Conservation (phyloP, 2,113 vertebrate genomes). For the Dipodomys merriami region DNA sequence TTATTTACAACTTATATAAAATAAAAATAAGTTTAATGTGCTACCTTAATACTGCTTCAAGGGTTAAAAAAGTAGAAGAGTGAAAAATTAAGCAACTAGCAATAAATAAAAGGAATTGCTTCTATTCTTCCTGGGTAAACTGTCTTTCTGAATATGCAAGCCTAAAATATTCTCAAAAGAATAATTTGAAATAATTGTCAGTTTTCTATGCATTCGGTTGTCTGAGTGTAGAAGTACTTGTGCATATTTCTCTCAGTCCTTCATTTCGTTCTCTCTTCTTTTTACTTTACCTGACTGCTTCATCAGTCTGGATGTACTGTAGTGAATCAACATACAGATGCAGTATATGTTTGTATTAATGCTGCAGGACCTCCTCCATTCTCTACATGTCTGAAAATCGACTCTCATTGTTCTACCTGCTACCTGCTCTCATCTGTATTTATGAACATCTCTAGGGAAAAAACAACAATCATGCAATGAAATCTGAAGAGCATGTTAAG, state of each 20-base stretch:
- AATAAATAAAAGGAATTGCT: not conserved
- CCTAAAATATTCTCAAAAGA: not conserved
- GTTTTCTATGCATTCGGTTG: not conserved
- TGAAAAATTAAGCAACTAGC: not conserved
- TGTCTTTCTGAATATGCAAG: not conserved
- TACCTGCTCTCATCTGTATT: not conserved
- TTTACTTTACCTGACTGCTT: not conserved
- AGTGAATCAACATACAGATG: not conserved
- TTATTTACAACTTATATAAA: not conserved
- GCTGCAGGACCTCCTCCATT: not conserved
- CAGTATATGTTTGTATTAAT: not conserved
- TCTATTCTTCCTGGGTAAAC: not conserved
- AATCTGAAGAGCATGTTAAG: not conserved
- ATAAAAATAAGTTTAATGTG: not conserved
- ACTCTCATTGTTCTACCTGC: not conserved
- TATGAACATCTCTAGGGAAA: not conserved
- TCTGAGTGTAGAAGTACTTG: not conserved
- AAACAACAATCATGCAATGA: not conserved
- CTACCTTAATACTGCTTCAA: not conserved
- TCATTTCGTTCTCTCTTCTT: not conserved
- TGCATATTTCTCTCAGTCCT: not conserved
- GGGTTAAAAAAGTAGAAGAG: not conserved
- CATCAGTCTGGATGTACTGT: not conserved
- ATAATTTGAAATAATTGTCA: not conserved
- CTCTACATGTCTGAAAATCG: not conserved